Percentiles rank a stretch among this genome's conserved stretches.
Conservation (phyloP, 2,888 invertebrate species). For the Melanotus villosus region DNA sequence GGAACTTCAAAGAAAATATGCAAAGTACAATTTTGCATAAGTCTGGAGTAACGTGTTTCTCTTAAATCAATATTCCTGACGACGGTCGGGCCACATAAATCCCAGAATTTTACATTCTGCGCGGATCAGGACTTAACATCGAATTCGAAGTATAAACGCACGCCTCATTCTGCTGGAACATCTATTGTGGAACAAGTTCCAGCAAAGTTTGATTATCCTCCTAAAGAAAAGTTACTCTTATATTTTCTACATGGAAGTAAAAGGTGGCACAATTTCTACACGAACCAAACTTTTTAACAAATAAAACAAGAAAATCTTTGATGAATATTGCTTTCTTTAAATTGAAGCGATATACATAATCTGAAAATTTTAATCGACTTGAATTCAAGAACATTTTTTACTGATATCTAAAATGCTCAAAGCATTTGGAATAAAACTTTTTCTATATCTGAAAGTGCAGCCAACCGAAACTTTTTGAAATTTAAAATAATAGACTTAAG, state of each 20-base stretch:
- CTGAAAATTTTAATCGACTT: too few species aligned
- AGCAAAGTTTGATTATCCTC: conserved; percentile 50
- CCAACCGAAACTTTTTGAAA: too few species aligned
- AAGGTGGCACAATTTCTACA: conserved; percentile 38
- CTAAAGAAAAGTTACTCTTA: conserved; percentile 43
- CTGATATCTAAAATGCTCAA: too few species aligned
- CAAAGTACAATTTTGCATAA: conserved; percentile 50
- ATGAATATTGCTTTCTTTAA: background rate
- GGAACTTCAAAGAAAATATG: conserved; percentile 49
- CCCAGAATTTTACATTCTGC: conserved; percentile 56
- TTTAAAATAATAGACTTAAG: too few species aligned
- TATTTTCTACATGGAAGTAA: conserved; percentile 37
- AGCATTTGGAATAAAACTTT: too few species aligned
- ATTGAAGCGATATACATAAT: too few species aligned
- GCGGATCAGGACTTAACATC: conserved; percentile 53
- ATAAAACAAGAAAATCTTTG: conserved; percentile 1
- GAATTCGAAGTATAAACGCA: conserved; percentile 50
- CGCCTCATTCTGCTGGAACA: conserved; percentile 46
- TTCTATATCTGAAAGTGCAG: too few species aligned
- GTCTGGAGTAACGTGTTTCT: conserved; percentile 52
- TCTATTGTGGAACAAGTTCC: conserved; percentile 51
- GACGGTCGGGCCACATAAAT: conserved; percentile 55
- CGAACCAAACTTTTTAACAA: conserved; percentile 22
- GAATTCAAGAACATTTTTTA: too few species aligned
- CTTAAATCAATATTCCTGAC: conserved; percentile 57